Percentiles rank a stretch among this genome's conserved stretches.
phyloP scores from a whole-genome alignment of 2,113 vertebrate genomes.

The cattle (Bos taurus) region ARS-UCD2.0 NC_037350.1:17896501-17897000 shows the following conservation, averaged over 20 bases:
- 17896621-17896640: background rate
- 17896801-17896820: conserved; percentile 62
- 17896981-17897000: conserved; percentile 64
- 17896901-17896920: conserved; percentile 69
- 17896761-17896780: conserved; percentile 60
- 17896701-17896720: background rate
- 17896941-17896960: conserved; percentile 66
- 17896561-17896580: background rate
- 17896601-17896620: background rate
- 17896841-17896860: conserved; percentile 71
- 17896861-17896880: conserved; percentile 67
- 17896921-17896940: conserved; percentile 65
- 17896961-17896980: conserved; percentile 71
- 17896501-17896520: background rate
- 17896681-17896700: background rate
- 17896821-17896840: conserved; percentile 68
- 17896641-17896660: background rate
- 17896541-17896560: background rate
- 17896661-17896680: background rate
- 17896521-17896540: background rate
- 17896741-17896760: conserved; percentile 8
- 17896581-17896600: background rate
- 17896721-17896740: background rate
- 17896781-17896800: conserved; percentile 63
- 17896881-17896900: conserved; percentile 71